Conservation (phyloP, 2,113 vertebrate genomes). For the Strix uralensis region DNA sequence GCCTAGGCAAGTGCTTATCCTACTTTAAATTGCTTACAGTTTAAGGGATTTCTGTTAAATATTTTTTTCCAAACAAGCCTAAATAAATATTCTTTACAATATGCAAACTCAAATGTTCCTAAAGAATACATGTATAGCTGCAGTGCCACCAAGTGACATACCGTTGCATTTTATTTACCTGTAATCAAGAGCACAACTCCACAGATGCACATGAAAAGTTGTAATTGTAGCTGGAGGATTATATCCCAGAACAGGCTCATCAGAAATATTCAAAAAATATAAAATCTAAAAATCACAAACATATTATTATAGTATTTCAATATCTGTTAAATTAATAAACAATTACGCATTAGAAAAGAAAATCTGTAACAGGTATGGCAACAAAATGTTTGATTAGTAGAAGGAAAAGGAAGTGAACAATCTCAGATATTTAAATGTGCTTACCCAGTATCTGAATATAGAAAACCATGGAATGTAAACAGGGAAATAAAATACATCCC, state of each 20-base stretch:
- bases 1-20: neutral
- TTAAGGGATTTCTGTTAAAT: neutral
- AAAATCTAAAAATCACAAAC: conserved; percentile 82
- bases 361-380: neutral
- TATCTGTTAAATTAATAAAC: conserved; percentile 29
- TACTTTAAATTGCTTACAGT: neutral
- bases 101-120: neutral
- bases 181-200: conserved; percentile 97
- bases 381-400: neutral
- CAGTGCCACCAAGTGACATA: neutral
- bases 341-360: neutral
- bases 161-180: conserved; percentile 74
- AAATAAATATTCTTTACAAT: neutral
- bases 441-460: neutral
- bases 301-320: neutral
- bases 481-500: neutral
- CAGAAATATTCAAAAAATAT: conserved; percentile 93
- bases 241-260: conserved; percentile 96
- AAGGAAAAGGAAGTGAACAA: neutral
- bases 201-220: conserved; percentile 93
- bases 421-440: neutral
- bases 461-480: neutral
- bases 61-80: neutral
- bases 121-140: neutral
- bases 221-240: conserved; percentile 90